Evolutionary conservation across 37 sponge, comb jelly and placozoan genomes (phyloP).

Genomic region (Trichoplax adhaerens): DNA sequence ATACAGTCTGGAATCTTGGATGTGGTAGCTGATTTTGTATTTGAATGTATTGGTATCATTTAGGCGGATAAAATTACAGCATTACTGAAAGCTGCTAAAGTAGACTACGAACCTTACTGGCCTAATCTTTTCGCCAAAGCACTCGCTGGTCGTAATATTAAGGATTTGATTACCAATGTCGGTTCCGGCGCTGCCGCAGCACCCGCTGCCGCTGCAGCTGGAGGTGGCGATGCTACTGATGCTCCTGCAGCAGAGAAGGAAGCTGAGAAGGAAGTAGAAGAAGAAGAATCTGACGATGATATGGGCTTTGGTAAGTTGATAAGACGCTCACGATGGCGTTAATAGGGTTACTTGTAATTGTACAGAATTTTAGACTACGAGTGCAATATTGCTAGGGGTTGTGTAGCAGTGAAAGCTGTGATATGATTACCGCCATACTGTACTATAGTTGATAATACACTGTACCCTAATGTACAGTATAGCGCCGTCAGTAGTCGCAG

Average conservation of each 20-base stretch:
- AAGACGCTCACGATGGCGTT: no score
- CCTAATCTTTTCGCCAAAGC: slow-evolving; percentile 76
- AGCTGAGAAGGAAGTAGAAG: slow-evolving; percentile 49
- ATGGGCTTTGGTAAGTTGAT: slow-evolving; percentile 83
- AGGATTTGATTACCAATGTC: slow-evolving; percentile 58
- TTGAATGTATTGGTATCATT: background rate
- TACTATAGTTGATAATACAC: no score
- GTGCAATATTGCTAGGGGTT: no score
- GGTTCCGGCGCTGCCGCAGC: slow-evolving; percentile 69
- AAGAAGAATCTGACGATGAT: slow-evolving; percentile 85
- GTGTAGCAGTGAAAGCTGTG: no score
- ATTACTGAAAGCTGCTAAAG: slow-evolving; percentile 76
- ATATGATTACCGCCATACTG: no score
- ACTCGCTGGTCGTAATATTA: slow-evolving; percentile 77
- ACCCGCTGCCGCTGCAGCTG: slow-evolving; percentile 30
- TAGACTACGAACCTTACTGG: slow-evolving; percentile 83
- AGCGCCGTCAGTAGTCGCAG: no score
- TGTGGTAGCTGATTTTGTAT: background rate
- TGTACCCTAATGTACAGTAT: no score
- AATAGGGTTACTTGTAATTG: no score
- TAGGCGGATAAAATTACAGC: slow-evolving; percentile 88
- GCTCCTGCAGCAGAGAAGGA: slow-evolving; percentile 25
- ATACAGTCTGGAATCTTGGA: no score
- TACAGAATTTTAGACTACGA: no score
- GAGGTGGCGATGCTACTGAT: slow-evolving; percentile 25